Evolutionary conservation across 2,888 invertebrate genomes (phyloP).

Genomic region (Cantharis rufa): DNA sequence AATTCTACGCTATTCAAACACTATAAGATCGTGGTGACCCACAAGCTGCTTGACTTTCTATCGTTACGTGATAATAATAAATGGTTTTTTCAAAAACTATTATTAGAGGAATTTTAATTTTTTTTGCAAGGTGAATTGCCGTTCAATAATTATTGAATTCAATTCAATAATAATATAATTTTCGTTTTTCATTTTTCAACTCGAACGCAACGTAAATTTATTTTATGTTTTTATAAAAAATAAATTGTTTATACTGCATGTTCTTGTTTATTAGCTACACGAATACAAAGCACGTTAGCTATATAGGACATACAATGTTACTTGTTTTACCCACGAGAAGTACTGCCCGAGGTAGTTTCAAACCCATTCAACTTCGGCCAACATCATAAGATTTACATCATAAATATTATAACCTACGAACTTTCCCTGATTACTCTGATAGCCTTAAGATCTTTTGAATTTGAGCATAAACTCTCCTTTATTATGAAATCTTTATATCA

Average conservation of each 20-base stretch:
- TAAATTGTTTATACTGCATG: neutral
- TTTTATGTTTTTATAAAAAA: neutral
- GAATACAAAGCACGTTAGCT: neutral
- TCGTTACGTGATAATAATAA: no score
- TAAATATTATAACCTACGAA: neutral
- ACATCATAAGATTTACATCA: neutral
- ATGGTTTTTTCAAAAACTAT: no score
- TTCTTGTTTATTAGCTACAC: neutral
- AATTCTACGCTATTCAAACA: no score
- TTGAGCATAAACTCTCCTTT: neutral
- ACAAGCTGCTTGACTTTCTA: no score
- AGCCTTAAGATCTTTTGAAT: neutral
- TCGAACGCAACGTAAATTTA: neutral
- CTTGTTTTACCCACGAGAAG: neutral
- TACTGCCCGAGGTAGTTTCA: neutral
- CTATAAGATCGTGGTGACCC: no score
- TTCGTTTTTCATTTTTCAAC: neutral
- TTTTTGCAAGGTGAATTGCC: no score
- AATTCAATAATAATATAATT: no score
- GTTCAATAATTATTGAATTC: no score
- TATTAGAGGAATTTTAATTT: no score
- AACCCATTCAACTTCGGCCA: neutral
- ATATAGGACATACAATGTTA: neutral
- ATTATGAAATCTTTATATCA: neutral
- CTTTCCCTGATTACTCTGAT: neutral